Evolutionary conservation across 2,888 invertebrate species (phyloP).

Genomic region (Ametastegia equiseti): DNA sequence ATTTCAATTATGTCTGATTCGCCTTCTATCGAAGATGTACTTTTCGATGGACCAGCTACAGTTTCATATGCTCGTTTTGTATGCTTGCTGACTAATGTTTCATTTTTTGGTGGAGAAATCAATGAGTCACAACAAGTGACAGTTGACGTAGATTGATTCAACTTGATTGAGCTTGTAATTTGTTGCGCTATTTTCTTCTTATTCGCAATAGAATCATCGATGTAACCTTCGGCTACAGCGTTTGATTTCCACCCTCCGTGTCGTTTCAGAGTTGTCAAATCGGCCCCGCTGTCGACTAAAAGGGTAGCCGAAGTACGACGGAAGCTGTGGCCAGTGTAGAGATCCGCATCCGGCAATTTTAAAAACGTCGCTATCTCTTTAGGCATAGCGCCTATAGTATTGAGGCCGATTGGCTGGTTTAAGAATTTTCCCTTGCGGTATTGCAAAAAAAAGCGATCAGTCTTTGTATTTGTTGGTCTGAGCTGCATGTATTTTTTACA

Average conservation of each 20-base stretch:
- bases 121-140: not conserved
- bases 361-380: slow-evolving; percentile 53
- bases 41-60: slow-evolving; percentile 3
- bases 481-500: slow-evolving; percentile 47
- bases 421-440: slow-evolving; percentile 46
- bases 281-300: slow-evolving; percentile 54
- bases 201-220: slow-evolving; percentile 55
- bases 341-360: slow-evolving; percentile 52
- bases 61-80: not conserved
- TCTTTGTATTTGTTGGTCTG: slow-evolving; percentile 23
- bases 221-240: slow-evolving; percentile 56
- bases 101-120: not conserved
- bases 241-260: slow-evolving; percentile 58
- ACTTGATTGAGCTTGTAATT: slow-evolving; percentile 21
- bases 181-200: slow-evolving; percentile 55
- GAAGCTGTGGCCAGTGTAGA: slow-evolving; percentile 57
- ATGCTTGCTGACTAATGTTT: not conserved
- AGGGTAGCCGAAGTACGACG: slow-evolving; percentile 56
- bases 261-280: slow-evolving; percentile 55
- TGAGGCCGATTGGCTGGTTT: slow-evolving; percentile 55
- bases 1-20: not conserved
- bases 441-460: slow-evolving; percentile 46
- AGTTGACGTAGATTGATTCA: not conserved
- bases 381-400: slow-evolving; percentile 55
- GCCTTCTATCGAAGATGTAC: not conserved